Evolutionary conservation across 92 coral and sea anemone species (phyloP).

Genomic region (Palythoa grandis): DNA sequence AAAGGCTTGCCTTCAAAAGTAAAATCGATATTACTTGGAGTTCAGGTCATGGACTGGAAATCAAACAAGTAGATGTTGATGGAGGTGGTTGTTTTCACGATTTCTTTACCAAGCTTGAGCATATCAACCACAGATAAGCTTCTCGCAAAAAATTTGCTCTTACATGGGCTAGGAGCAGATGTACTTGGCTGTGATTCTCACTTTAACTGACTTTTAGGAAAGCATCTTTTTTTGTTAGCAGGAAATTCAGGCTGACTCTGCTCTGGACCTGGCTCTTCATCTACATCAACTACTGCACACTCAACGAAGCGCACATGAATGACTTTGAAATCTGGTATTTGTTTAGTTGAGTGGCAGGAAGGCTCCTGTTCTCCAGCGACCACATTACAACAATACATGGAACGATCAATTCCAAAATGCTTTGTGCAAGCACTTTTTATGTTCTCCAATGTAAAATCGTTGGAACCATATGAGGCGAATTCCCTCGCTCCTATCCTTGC

Average conservation of each 20-base stretch:
- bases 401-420: constrained; percentile 2
- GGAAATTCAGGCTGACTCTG: constrained; percentile 18
- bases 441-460: constrained; percentile 12
- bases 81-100: too few species aligned
- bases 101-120: too few species aligned
- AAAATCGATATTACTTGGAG: too few species aligned
- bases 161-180: too few species aligned
- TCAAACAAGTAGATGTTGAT: too few species aligned
- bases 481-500: constrained; percentile 17
- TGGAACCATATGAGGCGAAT: neutral
- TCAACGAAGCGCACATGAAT: constrained; percentile 25
- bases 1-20: too few species aligned
- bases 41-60: too few species aligned
- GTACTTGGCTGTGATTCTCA: constrained; percentile 9
- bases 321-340: constrained; percentile 23
- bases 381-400: constrained; percentile 12
- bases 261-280: constrained; percentile 19
- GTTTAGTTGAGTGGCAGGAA: constrained; percentile 22
- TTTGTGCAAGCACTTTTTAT: constrained; percentile 22
- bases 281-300: constrained; percentile 26
- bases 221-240: constrained; percentile 8
- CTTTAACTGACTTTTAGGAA: constrained; percentile 3
- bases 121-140: too few species aligned
- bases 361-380: constrained; percentile 27
- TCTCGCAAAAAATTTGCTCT: too few species aligned